Evolutionary conservation across 2,113 vertebrate species (phyloP).

Genomic region (Ahaetulla prasina): DNA sequence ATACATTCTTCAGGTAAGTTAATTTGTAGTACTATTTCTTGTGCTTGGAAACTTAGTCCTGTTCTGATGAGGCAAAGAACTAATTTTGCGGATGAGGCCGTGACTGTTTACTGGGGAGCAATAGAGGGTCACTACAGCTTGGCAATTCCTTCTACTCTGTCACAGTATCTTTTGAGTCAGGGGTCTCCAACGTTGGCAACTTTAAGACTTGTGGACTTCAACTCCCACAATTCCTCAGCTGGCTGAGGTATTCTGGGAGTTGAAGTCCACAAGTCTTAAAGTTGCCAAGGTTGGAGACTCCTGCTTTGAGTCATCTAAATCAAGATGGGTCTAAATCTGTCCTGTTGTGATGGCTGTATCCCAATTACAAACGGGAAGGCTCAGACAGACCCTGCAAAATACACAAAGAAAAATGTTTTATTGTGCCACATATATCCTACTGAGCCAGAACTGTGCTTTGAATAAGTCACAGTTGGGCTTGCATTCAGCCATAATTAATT

Average conservation of each 20-base stretch:
- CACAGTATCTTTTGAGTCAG: neutral
- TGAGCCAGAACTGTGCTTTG: neutral
- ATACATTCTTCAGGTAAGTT: slow-evolving; percentile 92
- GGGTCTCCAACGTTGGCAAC: no score
- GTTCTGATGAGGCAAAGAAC: neutral
- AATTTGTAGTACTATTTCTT: neutral
- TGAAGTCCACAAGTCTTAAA: no score
- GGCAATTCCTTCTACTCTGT: neutral
- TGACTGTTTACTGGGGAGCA: neutral
- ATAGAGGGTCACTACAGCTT: neutral
- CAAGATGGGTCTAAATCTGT: neutral
- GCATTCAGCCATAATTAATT: neutral
- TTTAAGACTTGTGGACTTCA: no score
- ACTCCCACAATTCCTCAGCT: no score
- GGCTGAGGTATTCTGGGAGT: no score
- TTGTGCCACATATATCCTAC: neutral
- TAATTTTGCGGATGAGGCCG: neutral
- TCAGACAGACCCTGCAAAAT: neutral
- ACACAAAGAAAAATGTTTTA: neutral
- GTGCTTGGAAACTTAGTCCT: neutral
- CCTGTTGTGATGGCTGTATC: neutral
- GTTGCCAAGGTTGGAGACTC: no score
- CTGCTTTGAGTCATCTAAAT: neutral
- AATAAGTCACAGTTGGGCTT: neutral
- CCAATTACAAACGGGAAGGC: neutral